Evolutionary conservation across 2,797 vertebrate species (phyloP), one percentile per base, ranked within the genome.

Genomic region (Danio aesculapii): DNA sequence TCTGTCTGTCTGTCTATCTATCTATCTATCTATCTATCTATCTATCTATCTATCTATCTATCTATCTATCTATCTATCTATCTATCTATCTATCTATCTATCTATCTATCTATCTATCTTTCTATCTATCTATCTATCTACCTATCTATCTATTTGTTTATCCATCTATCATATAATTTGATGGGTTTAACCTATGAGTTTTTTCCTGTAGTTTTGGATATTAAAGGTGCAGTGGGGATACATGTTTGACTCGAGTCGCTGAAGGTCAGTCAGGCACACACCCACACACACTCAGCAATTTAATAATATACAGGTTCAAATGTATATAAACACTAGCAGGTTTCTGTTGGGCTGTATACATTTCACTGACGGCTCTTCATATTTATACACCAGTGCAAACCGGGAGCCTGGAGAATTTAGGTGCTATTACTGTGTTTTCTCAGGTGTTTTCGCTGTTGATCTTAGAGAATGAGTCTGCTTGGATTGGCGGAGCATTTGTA

Each of bases 371-470:
- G 30, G 17, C 58, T 78, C 68, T 30, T 62, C 13, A 62, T 79
- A 53, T 71, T 71, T 79, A 63, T 44, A 59, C 52, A 19, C 16
- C 8, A 68, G 75, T 2, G 77, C 39, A 67, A n/a, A 41, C 16
- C 3, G 58, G 67, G 77, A 61, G 57, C 17, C 49, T 71, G 67
- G 58, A 79, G 68, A 63, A 46, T 72, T 71, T 30, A 78, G 89
- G 86, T 90, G 90, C 71, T 87, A 87, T 88, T 88, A 89, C 87
- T 75, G 66, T 94, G 90, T 94, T 94, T 94, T 92, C 90, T 92
- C 93, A 94, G 93, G 92, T 93, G 93, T 87, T 77, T 81, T 75
- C 88, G 88, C 88, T 93, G 92, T 93, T 92, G 90, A 91, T 92
- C 87, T 88, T 83, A 89, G 88, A 89, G 86, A 86, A 84, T 75